Conservation (phyloP, 1,140 invertebrate species). For the Lepidurus couesii region DNA sequence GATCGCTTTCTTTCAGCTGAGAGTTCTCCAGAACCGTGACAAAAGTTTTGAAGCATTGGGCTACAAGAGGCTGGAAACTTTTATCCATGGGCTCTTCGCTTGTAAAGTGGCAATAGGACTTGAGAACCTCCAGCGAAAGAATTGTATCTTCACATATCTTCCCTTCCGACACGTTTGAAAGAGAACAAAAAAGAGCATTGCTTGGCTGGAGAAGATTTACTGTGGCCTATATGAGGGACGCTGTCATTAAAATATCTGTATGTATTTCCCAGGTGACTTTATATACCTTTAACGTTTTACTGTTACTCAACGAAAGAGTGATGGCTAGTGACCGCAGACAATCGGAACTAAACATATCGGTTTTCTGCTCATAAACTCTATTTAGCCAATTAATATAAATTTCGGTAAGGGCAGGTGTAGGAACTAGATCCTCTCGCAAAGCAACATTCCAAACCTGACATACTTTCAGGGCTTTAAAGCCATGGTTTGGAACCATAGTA, state of each 20-base stretch:
- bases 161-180: not conserved
- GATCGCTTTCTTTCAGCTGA: not conserved
- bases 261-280: not conserved
- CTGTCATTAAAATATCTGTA: not conserved
- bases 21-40: not conserved
- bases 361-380: not conserved
- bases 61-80: not conserved
- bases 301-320: not conserved
- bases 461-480: not conserved
- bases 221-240: not conserved
- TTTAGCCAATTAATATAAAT: conserved; percentile 6
- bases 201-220: not conserved
- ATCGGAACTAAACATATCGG: not conserved
- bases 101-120: not conserved
- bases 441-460: not conserved
- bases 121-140: not conserved
- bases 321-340: not conserved
- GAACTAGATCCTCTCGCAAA: not conserved
- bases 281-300: not conserved
- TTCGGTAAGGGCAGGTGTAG: not conserved
- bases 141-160: not conserved
- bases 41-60: not conserved
- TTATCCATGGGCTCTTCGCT: not conserved
- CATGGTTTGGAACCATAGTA: not conserved
- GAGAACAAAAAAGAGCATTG: not conserved